phyloP scores from a whole-genome alignment of 2,888 invertebrate species.

The Chydorus sphaericus region DNA sequence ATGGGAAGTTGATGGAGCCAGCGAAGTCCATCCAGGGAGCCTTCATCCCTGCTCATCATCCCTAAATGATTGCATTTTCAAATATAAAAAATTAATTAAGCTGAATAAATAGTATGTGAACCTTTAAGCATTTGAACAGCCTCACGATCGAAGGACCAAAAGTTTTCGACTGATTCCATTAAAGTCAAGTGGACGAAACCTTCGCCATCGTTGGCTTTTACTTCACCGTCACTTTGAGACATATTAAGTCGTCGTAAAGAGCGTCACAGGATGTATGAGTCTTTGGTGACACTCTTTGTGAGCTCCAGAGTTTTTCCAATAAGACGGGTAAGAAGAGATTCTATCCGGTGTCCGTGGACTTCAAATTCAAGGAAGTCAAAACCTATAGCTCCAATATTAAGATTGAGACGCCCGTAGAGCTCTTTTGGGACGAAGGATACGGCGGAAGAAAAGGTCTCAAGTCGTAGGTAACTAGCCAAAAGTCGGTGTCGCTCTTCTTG shows the following conservation, averaged over 20 bases:
- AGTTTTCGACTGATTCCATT: slow-evolving; percentile 10
- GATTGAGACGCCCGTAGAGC: slow-evolving; percentile 7
- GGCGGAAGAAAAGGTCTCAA: slow-evolving; percentile 6
- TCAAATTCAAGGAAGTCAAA: slow-evolving; percentile 9
- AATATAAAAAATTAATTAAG: no score
- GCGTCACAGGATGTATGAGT: background rate
- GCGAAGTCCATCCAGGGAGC: background rate
- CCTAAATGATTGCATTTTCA: no score
- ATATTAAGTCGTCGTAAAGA: background rate
- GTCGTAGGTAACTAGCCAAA: background rate
- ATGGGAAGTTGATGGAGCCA: background rate
- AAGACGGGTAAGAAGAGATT: background rate
- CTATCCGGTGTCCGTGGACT: background rate
- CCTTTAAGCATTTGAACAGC: background rate
- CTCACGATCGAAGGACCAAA: background rate
- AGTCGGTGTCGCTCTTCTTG: background rate
- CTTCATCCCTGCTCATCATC: no score
- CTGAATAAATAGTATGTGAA: no score
- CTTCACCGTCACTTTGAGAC: background rate
- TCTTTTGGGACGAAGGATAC: slow-evolving; percentile 7
- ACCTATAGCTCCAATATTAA: slow-evolving; percentile 3
- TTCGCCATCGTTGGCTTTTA: background rate
- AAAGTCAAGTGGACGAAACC: slow-evolving; percentile 1
- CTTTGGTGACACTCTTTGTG: no score
- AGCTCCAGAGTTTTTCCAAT: no score